Conservation (phyloP, 2,797 vertebrate species). For the Chlorospingus flavigularis region DNA sequence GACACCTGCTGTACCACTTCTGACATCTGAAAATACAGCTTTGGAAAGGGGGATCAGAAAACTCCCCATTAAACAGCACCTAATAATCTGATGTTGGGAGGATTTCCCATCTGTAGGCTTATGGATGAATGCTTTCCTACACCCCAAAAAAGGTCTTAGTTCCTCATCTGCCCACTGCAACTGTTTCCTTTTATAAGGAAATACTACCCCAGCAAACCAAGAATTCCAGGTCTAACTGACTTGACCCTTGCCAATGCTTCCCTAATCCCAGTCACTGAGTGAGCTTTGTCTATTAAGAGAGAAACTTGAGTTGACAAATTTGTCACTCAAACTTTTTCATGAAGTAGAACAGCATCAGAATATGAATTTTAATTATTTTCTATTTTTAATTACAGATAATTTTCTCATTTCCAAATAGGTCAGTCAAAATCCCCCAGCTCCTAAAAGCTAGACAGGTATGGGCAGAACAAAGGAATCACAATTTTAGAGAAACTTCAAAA, state of each 20-base stretch:
- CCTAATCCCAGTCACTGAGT: background rate
- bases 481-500: background rate
- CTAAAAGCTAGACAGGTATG: background rate
- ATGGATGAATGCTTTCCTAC: background rate
- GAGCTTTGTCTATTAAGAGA: background rate
- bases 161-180: background rate
- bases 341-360: background rate
- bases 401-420: background rate
- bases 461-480: background rate
- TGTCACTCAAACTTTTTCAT: background rate
- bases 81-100: background rate
- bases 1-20: background rate
- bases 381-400: background rate
- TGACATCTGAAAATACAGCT: background rate
- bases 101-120: background rate
- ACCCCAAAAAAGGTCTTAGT: fast-evolving
- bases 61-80: background rate
- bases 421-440: background rate
- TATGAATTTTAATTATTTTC: background rate
- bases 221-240: background rate
- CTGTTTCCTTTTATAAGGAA: background rate
- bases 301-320: background rate
- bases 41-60: background rate
- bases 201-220: background rate
- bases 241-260: background rate